Conservation (phyloP, 1,140 invertebrate genomes). For the Drosophila kepulauana region DNA sequence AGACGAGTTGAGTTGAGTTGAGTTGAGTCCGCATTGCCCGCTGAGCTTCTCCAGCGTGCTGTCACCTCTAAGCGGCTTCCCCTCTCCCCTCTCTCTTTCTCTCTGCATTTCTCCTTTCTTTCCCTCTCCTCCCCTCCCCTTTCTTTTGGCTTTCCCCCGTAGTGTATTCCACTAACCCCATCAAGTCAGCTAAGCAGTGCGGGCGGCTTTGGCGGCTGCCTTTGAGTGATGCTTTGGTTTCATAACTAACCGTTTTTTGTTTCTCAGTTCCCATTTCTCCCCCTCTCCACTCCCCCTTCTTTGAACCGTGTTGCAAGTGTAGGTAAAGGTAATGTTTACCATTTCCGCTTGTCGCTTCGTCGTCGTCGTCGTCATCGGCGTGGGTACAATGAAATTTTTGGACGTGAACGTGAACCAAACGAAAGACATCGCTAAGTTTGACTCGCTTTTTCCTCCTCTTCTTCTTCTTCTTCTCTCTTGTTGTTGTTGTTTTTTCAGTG, state of each 20-base stretch:
- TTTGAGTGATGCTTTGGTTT: slow-evolving; percentile 82
- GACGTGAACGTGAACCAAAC: slow-evolving; percentile 59
- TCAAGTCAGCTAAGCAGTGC: slow-evolving; percentile 49
- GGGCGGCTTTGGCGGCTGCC: slow-evolving; percentile 73
- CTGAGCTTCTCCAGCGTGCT: slow-evolving; percentile 59
- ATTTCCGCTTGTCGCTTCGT: slow-evolving; percentile 79
- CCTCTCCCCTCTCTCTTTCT: neutral
- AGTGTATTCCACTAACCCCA: neutral
- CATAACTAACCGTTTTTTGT: slow-evolving; percentile 76
- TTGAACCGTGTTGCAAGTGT: slow-evolving; percentile 62
- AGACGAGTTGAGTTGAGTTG: neutral
- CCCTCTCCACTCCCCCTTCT: neutral
- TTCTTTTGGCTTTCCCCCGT: neutral
- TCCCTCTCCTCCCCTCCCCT: neutral
- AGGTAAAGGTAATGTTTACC: slow-evolving; percentile 78
- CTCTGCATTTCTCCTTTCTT: neutral
- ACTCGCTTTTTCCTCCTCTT: slow-evolving; percentile 27
- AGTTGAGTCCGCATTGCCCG: slow-evolving; percentile 43
- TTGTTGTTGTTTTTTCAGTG: slow-evolving; percentile 22
- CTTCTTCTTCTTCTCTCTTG: slow-evolving; percentile 4
- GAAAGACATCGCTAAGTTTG: slow-evolving; percentile 52
- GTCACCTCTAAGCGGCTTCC: slow-evolving; percentile 49
- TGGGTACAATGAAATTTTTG: slow-evolving; percentile 77
- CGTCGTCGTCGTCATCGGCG: slow-evolving; percentile 44
- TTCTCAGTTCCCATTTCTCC: slow-evolving; percentile 63